phyloP scores from a whole-genome alignment of 2,888 invertebrate species.

The Celastrina argiolus region DNA sequence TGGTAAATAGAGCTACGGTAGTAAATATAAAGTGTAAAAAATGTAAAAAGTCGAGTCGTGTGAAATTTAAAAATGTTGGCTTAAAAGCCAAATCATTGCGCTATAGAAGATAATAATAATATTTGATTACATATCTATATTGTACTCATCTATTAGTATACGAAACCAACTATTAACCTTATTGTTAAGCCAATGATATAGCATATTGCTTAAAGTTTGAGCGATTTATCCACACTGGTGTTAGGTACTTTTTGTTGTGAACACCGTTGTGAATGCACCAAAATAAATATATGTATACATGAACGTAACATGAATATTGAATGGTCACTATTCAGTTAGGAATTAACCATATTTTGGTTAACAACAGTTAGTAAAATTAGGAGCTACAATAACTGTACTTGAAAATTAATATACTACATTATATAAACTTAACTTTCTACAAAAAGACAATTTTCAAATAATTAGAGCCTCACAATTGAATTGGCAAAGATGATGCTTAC shows the following conservation, averaged over 20 bases:
- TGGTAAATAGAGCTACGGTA: neutral
- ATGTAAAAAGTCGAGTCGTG: neutral
- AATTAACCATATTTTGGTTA: too few species aligned
- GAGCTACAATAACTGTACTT: too few species aligned
- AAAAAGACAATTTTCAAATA: neutral
- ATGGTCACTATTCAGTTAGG: neutral
- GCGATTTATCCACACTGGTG: neutral
- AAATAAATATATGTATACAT: neutral
- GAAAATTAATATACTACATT: too few species aligned
- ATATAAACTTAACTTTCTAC: too few species aligned
- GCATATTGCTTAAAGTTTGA: neutral
- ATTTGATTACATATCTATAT: neutral
- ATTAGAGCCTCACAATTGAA: neutral
- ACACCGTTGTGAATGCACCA: neutral
- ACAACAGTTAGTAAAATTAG: too few species aligned
- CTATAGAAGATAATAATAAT: neutral
- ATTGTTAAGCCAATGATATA: neutral
- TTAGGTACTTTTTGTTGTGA: neutral
- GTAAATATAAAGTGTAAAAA: constrained; percentile 8
- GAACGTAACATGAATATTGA: neutral
- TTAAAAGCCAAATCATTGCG: neutral
- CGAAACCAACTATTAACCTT: neutral
- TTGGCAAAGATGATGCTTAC: neutral
- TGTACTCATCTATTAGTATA: neutral
- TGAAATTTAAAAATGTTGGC: constrained; percentile 2